Evolutionary conservation across 2,888 invertebrate species (phyloP).

Genomic region (Hermaeophaga mercurialis): DNA sequence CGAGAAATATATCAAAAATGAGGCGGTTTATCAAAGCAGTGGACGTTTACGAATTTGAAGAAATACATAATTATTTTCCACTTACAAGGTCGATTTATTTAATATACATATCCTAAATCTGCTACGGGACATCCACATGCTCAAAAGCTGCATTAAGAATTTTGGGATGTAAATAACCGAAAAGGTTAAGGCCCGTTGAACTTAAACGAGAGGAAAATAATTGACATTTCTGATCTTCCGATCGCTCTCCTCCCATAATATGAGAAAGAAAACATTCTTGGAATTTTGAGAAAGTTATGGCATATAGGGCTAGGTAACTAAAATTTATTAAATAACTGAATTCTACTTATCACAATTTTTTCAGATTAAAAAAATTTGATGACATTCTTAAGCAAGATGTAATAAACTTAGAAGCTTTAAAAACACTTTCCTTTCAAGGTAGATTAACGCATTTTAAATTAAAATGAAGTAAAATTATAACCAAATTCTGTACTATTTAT

Average conservation of each 20-base stretch:
- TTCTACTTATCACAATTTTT: conserved; percentile 46
- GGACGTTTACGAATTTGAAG: too few species aligned
- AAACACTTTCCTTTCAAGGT: conserved; percentile 82
- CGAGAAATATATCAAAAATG: too few species aligned
- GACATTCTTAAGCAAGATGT: conserved; percentile 71
- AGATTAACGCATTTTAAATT: conserved; percentile 35
- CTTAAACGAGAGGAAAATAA: not conserved
- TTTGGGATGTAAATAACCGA: too few species aligned
- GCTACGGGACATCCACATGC: too few species aligned
- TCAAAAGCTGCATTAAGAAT: too few species aligned
- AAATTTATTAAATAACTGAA: conserved; percentile 12
- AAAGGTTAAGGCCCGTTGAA: too few species aligned
- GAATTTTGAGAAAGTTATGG: conserved; percentile 41
- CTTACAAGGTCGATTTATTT: too few species aligned
- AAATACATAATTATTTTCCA: too few species aligned
- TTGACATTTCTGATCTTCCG: not conserved
- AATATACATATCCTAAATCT: too few species aligned
- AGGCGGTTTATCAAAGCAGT: too few species aligned
- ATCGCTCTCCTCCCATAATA: not conserved
- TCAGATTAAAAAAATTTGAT: conserved; percentile 81
- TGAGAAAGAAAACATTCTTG: not conserved
- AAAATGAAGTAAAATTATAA: not conserved
- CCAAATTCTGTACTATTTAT: conserved; percentile 35
- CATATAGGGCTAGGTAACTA: conserved; percentile 53
- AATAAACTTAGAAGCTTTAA: conserved; percentile 71